Conservation (phyloP, 2,888 invertebrate species). For the Mechanitis mazaeus region DNA sequence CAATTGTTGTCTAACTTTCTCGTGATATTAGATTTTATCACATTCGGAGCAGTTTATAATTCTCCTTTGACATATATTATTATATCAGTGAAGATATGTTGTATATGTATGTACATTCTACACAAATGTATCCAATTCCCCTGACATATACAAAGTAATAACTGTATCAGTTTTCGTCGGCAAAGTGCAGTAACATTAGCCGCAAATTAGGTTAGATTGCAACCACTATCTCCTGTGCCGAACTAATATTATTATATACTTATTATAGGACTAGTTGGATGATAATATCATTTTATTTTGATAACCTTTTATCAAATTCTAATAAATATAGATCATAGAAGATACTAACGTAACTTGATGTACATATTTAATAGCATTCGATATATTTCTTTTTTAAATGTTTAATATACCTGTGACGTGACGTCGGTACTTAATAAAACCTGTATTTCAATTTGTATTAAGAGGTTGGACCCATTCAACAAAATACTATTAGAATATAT, state of each 20-base stretch:
- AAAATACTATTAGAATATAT: background rate
- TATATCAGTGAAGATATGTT: conserved; percentile 11
- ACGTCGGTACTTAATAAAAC: too few relatives aligned
- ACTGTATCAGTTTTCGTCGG: conserved; percentile 52
- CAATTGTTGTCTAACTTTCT: conserved; percentile 25
- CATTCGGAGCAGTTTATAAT: conserved; percentile 18
- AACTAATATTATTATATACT: conserved; percentile 32
- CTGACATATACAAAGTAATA: conserved; percentile 45
- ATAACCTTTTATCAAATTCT: too few relatives aligned
- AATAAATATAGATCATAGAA: too few relatives aligned
- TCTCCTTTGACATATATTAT: conserved; percentile 13
- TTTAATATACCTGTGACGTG: too few relatives aligned
- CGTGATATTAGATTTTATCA: conserved; percentile 24
- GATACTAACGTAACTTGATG: too few relatives aligned
- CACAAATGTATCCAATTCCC: conserved; percentile 40
- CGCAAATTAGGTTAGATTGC: conserved; percentile 63
- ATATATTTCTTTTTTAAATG: too few relatives aligned
- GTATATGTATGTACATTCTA: conserved; percentile 28
- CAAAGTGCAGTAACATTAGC: conserved; percentile 49
- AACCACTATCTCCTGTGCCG: conserved; percentile 54
- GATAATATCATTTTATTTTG: background rate
- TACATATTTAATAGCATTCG: too few relatives aligned
- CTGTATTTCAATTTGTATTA: too few relatives aligned
- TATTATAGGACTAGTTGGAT: conserved; percentile 17
- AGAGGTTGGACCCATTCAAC: too few relatives aligned